A percentile compares a stretch with the other conserved stretches of the same genome.
These are phyloP conservation scores for Spinus pinus DNA, from an alignment of 2,797 vertebrate genomes.

Conservation along the genomic window DNA sequence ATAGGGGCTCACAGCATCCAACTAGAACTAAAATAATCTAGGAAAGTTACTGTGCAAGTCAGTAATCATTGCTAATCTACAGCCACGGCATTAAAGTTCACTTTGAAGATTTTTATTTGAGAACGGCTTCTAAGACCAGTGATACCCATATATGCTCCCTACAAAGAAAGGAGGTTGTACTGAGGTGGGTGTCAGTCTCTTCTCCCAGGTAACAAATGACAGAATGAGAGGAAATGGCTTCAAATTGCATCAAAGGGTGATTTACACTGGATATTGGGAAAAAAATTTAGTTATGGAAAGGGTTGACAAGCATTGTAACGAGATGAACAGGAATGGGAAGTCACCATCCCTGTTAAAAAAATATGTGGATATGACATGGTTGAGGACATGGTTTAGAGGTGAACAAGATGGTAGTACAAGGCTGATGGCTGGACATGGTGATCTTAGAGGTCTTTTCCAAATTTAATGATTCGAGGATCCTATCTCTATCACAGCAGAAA, in stretches of 20 bases:
- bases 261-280: not conserved
- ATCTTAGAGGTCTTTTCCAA: not conserved
- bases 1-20: not conserved
- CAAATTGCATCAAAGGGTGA: not conserved
- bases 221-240: not conserved
- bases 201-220: not conserved
- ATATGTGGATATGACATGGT: not conserved
- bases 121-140: not conserved
- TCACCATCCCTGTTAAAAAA: not conserved
- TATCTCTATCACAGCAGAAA: not conserved
- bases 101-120: not conserved
- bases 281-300: not conserved
- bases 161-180: not conserved
- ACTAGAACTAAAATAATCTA: not conserved
- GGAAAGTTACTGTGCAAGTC: not conserved
- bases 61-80: not conserved
- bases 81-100: not conserved
- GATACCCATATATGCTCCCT: not conserved
- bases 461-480: not conserved
- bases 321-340: not conserved
- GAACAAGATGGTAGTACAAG: not conserved
- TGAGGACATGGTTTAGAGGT: not conserved
- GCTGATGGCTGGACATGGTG: not conserved
- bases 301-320: not conserved
- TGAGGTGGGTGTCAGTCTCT: not conserved